Evolutionary conservation across 2,888 invertebrate genomes (phyloP), one percentile per base, ranked within the genome.

Genomic region (Scaptomyza flava): DNA sequence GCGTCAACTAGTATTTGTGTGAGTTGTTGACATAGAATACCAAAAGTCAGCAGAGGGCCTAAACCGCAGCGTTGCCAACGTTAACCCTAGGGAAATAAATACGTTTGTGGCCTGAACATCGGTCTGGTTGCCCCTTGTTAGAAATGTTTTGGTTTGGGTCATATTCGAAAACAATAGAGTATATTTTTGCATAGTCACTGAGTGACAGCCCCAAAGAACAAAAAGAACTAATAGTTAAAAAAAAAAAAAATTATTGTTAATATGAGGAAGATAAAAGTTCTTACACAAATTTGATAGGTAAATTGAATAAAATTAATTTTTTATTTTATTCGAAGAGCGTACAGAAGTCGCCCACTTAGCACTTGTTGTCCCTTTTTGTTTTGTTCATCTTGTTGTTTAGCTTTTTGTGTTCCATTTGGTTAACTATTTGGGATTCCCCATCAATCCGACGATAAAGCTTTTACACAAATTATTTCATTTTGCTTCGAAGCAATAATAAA

Each of bases 381-480:
- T 56, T 34, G 30, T 17, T 48, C 66, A 27, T 20, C 33, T 58
- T 56, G 41, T 45, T 65, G 31, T 17, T 17, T 17, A 36, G 42
- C 33, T 64, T 11, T 65, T 70, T 48, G 47, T 68, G 20, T 65
- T 59, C 23, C 30, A 47, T 63, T 53, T 58, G 77, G 66, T 72
- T 42, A 75, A 60, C 71, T 70, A 67, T 79, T 77, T 64, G 46
- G 54, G 54, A 65, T 65, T 65, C 46, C 14, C 38, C 20, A 45
- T 34, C 45, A n/a, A 11, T 31, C 27, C 64, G 47, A 43, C 47
- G 56, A 53, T 46, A 66, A 87, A 68, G 82, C 83, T 82, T 68
- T 85, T 70, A 74, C 51, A 69, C 68, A 82, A 88, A 80, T 86
- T 73, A 86, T 87, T 87, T 82, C 56, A 81, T 79, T 66, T 72